Evolutionary conservation across 2,113 vertebrate genomes (phyloP), one percentile per base, ranked within the genome.

Genomic region (Microcebus ravelobensis): DNA sequence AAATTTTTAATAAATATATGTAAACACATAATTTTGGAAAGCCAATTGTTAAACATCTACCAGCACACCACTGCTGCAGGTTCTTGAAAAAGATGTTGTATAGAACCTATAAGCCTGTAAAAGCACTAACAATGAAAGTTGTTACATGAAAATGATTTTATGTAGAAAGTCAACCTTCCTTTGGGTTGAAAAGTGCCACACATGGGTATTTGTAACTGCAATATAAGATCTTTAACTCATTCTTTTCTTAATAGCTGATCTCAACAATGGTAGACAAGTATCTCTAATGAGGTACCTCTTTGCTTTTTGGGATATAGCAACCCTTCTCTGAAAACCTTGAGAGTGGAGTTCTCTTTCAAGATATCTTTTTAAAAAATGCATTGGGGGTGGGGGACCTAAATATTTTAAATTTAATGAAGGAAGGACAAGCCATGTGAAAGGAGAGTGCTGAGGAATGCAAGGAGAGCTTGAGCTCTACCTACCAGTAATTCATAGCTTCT

Each of bases 301-400:
- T 71, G 31, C 31, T 87, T 94, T 94, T 61, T 42, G 50, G 13
- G 55, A 92, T 55, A 74, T 20, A 67, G 36, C 71, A 81, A 65
- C 17, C 50, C 88, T 96, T 95, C 42, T 82, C 63, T 92, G 68
- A 95, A 91, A 89, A 85, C 20, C n/a, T 88, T 82, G 15, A 77
- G 18, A 80, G 3, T 48, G 36, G 61, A 82, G 29, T 68, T 27
- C 15, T 95, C 39, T 84, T 87, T 87, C n/a, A 93, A 85, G 67
- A 79, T 63, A 63, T 63, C 59, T 87, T 65, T 82, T 76, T 39
- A 5, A 59, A 85, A 85, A 86, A 83, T 61, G 31, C 34, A 61
- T 63, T 63, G 45, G 23, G 34, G 21, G 52, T 55, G 52, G 11
- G 5, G 21, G 52, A 8, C 42, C 70, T 85, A 90, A 21, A 90